Conservation (phyloP, 2,797 vertebrate genomes). For the Mormyrops boulengeri region DNA sequence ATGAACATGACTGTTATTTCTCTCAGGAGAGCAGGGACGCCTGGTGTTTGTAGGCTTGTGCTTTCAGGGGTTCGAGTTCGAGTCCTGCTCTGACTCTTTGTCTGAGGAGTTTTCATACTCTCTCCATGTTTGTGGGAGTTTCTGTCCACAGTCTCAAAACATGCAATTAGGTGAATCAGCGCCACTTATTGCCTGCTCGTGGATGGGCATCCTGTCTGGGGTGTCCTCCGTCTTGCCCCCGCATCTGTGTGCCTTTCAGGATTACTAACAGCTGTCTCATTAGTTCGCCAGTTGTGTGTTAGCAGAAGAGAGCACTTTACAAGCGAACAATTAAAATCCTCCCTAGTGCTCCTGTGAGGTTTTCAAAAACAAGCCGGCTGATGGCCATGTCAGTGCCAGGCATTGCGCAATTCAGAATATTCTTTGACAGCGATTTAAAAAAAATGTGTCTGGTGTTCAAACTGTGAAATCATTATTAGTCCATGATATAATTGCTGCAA, state of each 20-base stretch:
- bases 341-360: not conserved
- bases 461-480: constrained; percentile 1
- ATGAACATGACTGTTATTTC: not conserved
- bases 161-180: constrained; percentile 2
- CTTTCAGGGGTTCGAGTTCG: not conserved
- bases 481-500: not conserved
- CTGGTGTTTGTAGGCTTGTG: not conserved
- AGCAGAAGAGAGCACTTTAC: not conserved
- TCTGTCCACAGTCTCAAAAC: not conserved
- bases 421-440: not conserved
- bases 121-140: not conserved
- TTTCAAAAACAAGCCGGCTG: not conserved
- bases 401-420: not conserved
- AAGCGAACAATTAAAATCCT: not conserved
- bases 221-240: not conserved
- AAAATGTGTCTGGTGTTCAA: not conserved
- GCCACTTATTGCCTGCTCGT: not conserved
- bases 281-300: not conserved
- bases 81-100: not conserved
- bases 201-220: not conserved
- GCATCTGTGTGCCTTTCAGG: not conserved
- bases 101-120: not conserved
- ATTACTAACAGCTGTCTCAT: not conserved
- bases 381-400: not conserved
- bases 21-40: not conserved